A percentile compares a stretch with the other conserved stretches of the same genome.
Evolutionary conservation across 2,888 invertebrate genomes (phyloP).

Genomic region (Temnothorax unifasciatus): DNA sequence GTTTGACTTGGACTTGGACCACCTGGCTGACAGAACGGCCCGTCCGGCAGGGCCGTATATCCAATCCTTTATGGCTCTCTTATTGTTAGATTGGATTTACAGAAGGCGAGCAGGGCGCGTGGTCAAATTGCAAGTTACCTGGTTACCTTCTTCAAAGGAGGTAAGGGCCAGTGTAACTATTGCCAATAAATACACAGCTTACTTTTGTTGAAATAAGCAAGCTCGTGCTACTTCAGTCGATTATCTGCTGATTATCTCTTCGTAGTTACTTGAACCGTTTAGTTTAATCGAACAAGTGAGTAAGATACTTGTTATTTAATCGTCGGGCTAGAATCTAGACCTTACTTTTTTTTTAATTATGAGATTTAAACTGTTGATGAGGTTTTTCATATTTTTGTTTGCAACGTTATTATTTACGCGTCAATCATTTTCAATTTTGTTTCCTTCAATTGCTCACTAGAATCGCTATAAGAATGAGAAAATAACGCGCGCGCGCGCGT

Average conservation of each 20-base stretch:
- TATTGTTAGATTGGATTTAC: neutral
- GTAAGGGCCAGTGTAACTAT: neutral
- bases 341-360: neutral
- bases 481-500: neutral
- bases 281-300: neutral
- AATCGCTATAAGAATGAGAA: neutral
- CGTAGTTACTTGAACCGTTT: neutral
- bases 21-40: constrained; percentile 64
- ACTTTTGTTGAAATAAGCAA: constrained; percentile 27
- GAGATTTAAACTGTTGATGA: neutral
- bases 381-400: neutral
- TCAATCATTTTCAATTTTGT: neutral
- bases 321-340: neutral
- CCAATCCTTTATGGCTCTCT: constrained; percentile 10
- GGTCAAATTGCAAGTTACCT: constrained; percentile 5
- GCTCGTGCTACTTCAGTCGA: neutral
- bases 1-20: constrained; percentile 69
- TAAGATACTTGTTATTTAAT: neutral
- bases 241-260: neutral
- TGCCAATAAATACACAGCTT: neutral
- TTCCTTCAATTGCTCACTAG: neutral
- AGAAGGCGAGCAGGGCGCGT: neutral
- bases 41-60: constrained; percentile 40
- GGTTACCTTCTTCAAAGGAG: constrained; percentile 3
- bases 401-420: neutral